Evolutionary conservation across 2,113 vertebrate species (phyloP).

Genomic region (Carollia perspicillata): DNA sequence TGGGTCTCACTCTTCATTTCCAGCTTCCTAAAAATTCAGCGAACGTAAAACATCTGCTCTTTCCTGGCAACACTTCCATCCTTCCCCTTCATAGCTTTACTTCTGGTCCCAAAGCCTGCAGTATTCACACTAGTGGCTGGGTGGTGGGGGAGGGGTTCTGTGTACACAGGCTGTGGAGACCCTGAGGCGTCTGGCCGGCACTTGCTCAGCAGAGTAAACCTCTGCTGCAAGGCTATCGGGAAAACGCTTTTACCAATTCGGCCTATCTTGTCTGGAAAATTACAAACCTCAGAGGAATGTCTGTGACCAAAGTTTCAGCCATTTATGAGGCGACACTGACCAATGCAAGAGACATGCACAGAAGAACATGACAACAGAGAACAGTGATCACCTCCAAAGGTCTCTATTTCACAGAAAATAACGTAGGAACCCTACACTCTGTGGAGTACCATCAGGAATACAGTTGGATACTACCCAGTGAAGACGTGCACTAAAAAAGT

Average conservation of each 20-base stretch:
- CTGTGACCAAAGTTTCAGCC: conserved; percentile 43
- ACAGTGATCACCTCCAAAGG: not conserved
- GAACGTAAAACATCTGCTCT: conserved; percentile 66
- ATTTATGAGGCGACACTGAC: not conserved
- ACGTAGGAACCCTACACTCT: not conserved
- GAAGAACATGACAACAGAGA: not conserved
- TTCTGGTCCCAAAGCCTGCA: conserved; percentile 78
- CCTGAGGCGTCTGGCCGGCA: conserved; percentile 77
- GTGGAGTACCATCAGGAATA: rapidly evolving
- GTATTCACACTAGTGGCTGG: conserved; percentile 65
- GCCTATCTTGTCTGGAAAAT: conserved; percentile 79
- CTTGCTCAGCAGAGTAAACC: conserved; percentile 82
- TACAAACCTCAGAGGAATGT: conserved; percentile 73
- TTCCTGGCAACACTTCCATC: conserved; percentile 56
- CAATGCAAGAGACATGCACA: not conserved
- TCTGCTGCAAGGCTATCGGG: conserved; percentile 81
- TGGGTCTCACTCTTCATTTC: not conserved
- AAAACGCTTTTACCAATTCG: conserved; percentile 76
- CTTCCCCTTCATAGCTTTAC: conserved; percentile 78
- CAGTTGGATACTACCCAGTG: not conserved
- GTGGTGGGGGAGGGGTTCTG: conserved; percentile 30
- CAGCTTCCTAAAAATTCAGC: conserved; percentile 24
- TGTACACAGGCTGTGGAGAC: conserved; percentile 67
- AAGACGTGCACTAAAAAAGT: not conserved
- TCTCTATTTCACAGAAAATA: not conserved